Conservation (phyloP, 30 jellyfish, hydroid and myxozoan species). For the Rhopilema esculentum region DNA sequence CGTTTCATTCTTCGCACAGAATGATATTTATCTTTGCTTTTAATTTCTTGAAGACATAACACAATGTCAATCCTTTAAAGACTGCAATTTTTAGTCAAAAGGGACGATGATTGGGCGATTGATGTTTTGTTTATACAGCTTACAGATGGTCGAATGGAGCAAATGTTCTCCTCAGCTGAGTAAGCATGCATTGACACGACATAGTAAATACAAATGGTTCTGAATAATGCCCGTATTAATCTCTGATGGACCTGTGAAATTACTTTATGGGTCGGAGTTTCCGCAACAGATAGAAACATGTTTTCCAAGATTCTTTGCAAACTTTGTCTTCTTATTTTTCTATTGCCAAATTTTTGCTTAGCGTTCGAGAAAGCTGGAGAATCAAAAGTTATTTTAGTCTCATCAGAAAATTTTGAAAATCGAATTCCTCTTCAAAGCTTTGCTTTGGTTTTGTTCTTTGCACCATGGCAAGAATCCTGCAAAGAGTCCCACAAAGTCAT, state of each 20-base stretch:
- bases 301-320: background rate
- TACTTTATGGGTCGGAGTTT: background rate
- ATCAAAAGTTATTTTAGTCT: constrained; percentile 14
- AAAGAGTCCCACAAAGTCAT: constrained; percentile 49
- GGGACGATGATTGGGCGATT: background rate
- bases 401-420: constrained; percentile 63
- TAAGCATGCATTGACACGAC: background rate
- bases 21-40: no score
- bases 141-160: background rate
- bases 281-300: background rate
- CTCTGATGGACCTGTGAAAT: background rate
- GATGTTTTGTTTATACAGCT: background rate
- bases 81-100: background rate
- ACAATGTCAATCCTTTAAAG: background rate
- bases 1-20: no score
- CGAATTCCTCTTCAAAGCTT: constrained; percentile 63
- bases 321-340: background rate
- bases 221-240: background rate
- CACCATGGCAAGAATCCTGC: constrained; percentile 94
- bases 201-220: background rate
- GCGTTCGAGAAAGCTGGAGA: constrained; percentile 60
- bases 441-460: constrained; percentile 81
- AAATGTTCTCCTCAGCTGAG: background rate
- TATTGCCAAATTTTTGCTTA: constrained; percentile 4
- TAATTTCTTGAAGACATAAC: no score